phyloP scores from a whole-genome alignment of 2,888 invertebrate species.

The Acrobasis consociella region DNA sequence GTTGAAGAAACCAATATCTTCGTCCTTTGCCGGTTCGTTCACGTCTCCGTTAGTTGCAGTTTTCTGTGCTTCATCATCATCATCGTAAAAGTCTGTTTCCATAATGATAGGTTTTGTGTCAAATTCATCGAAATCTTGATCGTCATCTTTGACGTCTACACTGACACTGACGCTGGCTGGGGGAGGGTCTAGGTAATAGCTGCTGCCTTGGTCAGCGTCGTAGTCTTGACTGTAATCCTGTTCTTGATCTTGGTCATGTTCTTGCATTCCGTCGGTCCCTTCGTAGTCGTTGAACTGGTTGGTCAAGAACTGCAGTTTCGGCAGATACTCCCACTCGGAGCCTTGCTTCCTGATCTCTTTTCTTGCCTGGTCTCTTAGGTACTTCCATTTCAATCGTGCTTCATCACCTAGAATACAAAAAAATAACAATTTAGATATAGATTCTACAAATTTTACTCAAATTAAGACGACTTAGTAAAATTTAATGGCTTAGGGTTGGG shows the following conservation, averaged over 20 bases:
- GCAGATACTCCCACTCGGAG: slow-evolving; percentile 72
- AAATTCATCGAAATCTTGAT: slow-evolving; percentile 66
- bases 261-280: slow-evolving; percentile 50
- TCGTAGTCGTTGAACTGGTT: slow-evolving; percentile 76
- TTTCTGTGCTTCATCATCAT: slow-evolving; percentile 67
- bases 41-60: slow-evolving; percentile 40
- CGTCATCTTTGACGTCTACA: slow-evolving; percentile 61
- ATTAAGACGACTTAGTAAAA: too few relatives aligned
- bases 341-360: slow-evolving; percentile 71
- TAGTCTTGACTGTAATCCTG: slow-evolving; percentile 48
- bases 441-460: too few relatives aligned
- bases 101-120: slow-evolving; percentile 74
- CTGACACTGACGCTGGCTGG: slow-evolving; percentile 37
- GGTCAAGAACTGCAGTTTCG: slow-evolving; percentile 68
- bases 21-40: slow-evolving; percentile 60
- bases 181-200: slow-evolving; percentile 56
- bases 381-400: slow-evolving; percentile 76
- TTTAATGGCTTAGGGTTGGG: too few relatives aligned
- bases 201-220: slow-evolving; percentile 55
- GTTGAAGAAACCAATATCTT: slow-evolving; percentile 75
- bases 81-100: slow-evolving; percentile 76
- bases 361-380: slow-evolving; percentile 72
- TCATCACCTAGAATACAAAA: slow-evolving; percentile 64
- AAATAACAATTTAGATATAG: too few relatives aligned
- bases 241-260: slow-evolving; percentile 41